phyloP scores from a whole-genome alignment of 2,888 invertebrate genomes.

The Melanotus villosus region DNA sequence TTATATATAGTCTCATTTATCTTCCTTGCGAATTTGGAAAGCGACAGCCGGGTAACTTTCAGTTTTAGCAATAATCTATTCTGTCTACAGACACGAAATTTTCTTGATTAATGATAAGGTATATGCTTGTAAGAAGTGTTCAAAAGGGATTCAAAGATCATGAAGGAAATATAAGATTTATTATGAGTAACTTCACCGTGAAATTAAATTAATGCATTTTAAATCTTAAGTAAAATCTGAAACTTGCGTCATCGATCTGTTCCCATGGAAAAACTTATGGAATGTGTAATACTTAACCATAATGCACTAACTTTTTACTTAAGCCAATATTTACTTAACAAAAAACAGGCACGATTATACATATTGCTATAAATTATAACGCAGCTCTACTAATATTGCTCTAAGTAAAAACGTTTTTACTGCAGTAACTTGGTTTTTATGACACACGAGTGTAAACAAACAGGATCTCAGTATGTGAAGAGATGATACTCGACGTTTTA shows the following conservation, averaged over 20 bases:
- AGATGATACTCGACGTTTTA: constrained; percentile 4
- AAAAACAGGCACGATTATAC: constrained; percentile 26
- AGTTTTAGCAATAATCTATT: constrained; percentile 6
- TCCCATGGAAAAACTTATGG: constrained; percentile 11
- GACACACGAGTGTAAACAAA: constrained; percentile 20
- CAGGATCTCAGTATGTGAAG: constrained; percentile 5
- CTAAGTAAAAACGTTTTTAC: constrained; percentile 28
- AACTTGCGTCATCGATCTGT: neutral
- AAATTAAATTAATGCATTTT: neutral
- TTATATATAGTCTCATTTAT: constrained; percentile 9
- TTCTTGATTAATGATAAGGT: constrained; percentile 9
- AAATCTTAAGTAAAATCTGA: no score
- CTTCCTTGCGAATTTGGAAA: constrained; percentile 8
- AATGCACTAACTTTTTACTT: constrained; percentile 25
- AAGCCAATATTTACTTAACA: constrained; percentile 35
- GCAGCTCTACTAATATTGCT: constrained; percentile 17
- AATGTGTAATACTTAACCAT: constrained; percentile 9
- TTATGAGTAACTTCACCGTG: neutral
- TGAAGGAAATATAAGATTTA: no score
- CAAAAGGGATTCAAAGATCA: no score
- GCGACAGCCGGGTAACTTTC: constrained; percentile 11
- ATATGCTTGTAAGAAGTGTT: neutral
- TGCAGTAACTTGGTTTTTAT: constrained; percentile 22
- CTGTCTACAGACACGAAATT: neutral
- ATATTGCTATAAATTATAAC: constrained; percentile 33